Conservation (phyloP, 1,140 invertebrate genomes). For the Drosophila ficusphila region DNA sequence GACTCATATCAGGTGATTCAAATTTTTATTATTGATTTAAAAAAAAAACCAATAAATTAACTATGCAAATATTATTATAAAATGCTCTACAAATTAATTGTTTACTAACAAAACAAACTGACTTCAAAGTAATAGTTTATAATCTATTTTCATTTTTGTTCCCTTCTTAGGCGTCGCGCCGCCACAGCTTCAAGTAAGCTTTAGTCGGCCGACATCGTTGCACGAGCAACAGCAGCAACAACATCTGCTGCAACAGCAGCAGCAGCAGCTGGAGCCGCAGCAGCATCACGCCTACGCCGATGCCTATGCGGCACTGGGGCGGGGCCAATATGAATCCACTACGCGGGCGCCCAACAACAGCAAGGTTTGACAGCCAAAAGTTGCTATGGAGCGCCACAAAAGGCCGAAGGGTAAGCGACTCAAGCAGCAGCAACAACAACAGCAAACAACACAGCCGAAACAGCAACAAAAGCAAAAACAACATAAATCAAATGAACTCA, state of each 20-base stretch:
- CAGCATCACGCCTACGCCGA: constrained; percentile 83
- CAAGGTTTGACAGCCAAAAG: constrained; percentile 86
- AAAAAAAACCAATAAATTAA: neutral
- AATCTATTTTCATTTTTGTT: constrained; percentile 7
- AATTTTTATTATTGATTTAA: no score
- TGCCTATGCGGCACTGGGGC: constrained; percentile 87
- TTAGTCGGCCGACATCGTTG: constrained; percentile 85
- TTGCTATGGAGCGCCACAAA: constrained; percentile 54
- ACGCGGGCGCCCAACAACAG: constrained; percentile 83
- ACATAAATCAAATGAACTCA: constrained; percentile 84
- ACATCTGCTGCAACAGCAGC: constrained; percentile 77
- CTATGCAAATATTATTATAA: neutral
- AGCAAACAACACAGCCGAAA: constrained; percentile 52
- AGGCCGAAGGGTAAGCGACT: constrained; percentile 62
- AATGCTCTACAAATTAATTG: neutral
- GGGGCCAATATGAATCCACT: constrained; percentile 85
- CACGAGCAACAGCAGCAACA: constrained; percentile 85
- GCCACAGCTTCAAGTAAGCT: constrained; percentile 86
- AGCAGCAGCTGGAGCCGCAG: constrained; percentile 82
- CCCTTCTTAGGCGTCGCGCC: constrained; percentile 86
- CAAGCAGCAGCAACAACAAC: constrained; percentile 39
- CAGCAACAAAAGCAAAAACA: constrained; percentile 64
- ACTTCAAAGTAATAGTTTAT: neutral
- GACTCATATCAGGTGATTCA: no score
- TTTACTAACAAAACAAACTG: neutral